Evolutionary conservation across 2,797 vertebrate species (phyloP), one percentile per base, ranked within the genome.

Genomic region (Darevskia mixta): DNA sequence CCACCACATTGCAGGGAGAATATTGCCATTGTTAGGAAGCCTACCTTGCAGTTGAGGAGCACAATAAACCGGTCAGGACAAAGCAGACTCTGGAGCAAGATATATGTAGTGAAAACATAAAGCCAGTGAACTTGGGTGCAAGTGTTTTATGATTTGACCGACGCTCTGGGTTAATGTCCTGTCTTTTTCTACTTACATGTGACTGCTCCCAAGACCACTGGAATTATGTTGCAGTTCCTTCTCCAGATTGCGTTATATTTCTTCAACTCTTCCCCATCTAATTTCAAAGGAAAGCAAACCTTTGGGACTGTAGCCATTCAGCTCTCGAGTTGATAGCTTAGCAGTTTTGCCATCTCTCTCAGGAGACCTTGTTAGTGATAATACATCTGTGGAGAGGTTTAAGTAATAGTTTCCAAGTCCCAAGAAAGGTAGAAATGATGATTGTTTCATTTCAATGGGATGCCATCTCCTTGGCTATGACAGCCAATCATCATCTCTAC

Each of bases 331-430:
- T 94, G 91, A 94, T 91, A 95, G 58, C 82, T 93, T 87, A 93
- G 93, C 89, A 90, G 78, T 88, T 94, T 90, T 92, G 2, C 88
- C 87, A 85, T 87, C 78, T 90, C 88, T 96, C 92, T 96, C 94
- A 87, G 89, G 95, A 95, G 92, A 96, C 86, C 93, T 96, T 95
- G 89, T 96, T 97, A 96, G 94, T 92, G 93, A 61, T 92, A 95
- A 96, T 92, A 94, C 71, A 92, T 94, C 88, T 92, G 93, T 90
- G 90, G 90, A 94, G 92, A 92, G 55, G 82, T 93, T 96, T 96
- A 95, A 94, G 84, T 90, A 92, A 94, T 92, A 93, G 83, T 89
- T 96, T 95, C 91, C 87, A 91, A 90, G 92, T 83, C 91, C 67
- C 67, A 66, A 94, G 82, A 94, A 94, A 91, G 91, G 67, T 86